These are phyloP conservation scores for Argyrosomus japonicus DNA, from an alignment of 2,113 vertebrate species.

Conservation along the genomic window DNA sequence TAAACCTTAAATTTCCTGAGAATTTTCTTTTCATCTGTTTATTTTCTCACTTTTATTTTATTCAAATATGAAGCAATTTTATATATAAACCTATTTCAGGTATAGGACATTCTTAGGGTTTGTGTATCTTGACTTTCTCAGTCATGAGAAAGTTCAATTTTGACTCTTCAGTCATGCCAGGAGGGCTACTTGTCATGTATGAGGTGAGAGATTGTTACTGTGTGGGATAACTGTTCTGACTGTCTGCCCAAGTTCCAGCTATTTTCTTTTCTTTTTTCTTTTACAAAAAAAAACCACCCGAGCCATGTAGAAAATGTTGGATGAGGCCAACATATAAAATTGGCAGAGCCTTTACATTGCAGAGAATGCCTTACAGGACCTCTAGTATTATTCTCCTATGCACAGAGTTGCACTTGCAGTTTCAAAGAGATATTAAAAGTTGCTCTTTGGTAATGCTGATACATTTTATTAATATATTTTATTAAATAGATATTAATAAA, in stretches of 20 bases:
- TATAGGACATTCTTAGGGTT: too few relatives aligned
- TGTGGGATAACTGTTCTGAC: background rate
- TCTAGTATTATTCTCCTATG: background rate
- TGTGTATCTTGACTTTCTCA: too few relatives aligned
- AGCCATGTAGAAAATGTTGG: background rate
- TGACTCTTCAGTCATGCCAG: too few relatives aligned
- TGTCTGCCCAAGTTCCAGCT: background rate
- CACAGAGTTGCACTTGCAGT: background rate
- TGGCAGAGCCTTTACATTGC: background rate
- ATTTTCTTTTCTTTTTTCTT: background rate
- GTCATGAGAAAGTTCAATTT: too few relatives aligned
- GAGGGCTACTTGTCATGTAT: too few relatives aligned
- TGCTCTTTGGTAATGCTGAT: constrained; percentile 1
- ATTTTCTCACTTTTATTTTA: background rate
- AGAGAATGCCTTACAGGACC: background rate
- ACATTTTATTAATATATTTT: background rate
- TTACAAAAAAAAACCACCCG: background rate
- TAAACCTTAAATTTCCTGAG: background rate
- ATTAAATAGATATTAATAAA: constrained; percentile 18
- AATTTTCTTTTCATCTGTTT: background rate
- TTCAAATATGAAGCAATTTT: background rate
- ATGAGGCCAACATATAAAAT: background rate
- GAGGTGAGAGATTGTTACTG: too few relatives aligned
- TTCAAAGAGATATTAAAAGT: constrained; percentile 14
- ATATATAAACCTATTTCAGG: background rate